A percentile compares a stretch with the other conserved stretches of the same genome.
phyloP scores from a whole-genome alignment of 2,888 invertebrate species.

The Drosophila rellima region DNA sequence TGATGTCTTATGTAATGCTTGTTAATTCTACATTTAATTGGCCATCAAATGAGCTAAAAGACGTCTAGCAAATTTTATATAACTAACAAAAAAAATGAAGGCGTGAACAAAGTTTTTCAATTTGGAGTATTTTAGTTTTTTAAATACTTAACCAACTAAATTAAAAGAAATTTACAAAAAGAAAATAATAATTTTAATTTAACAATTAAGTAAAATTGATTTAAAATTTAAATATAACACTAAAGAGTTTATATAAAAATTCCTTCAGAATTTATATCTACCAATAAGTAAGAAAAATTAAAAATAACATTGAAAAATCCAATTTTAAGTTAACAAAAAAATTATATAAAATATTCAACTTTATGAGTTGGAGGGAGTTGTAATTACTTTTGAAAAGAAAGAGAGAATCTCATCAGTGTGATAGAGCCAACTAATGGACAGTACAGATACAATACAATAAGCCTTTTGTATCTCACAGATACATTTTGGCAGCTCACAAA shows the following conservation, averaged over 20 bases:
- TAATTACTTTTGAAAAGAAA: constrained; percentile 22
- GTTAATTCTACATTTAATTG: constrained; percentile 67
- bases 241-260: no score
- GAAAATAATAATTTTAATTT: no score
- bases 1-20: constrained; percentile 54
- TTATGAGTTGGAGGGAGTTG: no score
- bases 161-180: no score
- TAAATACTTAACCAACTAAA: no score
- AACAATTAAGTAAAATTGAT: no score
- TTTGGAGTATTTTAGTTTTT: neutral
- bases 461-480: constrained; percentile 52
- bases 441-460: constrained; percentile 43
- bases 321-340: no score
- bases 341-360: no score
- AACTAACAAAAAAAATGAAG: constrained; percentile 23
- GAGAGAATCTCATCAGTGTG: neutral
- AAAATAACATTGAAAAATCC: no score
- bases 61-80: neutral
- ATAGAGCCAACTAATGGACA: neutral
- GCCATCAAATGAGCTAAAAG: constrained; percentile 49
- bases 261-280: no score
- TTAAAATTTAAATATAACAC: no score
- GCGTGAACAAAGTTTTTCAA: constrained; percentile 4
- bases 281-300: no score
- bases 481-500: constrained; percentile 20